phyloP scores from a whole-genome alignment of 2,888 invertebrate genomes.

The Leptopilina myrica region DNA sequence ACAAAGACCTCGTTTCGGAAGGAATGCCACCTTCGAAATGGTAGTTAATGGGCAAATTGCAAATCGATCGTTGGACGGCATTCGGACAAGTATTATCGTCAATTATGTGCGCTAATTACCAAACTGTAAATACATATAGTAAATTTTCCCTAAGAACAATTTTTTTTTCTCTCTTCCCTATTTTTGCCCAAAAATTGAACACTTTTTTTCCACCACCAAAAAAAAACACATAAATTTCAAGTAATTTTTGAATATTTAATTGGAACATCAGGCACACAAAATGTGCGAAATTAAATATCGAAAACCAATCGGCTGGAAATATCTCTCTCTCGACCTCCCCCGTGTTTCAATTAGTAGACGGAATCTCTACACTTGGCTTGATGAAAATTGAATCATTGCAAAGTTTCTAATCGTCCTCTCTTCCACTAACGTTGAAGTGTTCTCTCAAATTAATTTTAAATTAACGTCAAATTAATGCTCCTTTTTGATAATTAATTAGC shows the following conservation, averaged over 20 bases:
- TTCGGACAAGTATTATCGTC: conserved; percentile 21
- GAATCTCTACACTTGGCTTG: conserved; percentile 10
- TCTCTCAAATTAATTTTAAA: neutral
- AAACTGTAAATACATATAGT: neutral
- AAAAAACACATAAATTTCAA: too few species aligned
- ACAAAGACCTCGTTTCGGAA: conserved; percentile 18
- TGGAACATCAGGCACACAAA: neutral
- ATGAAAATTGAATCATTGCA: conserved; percentile 18
- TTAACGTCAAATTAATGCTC: neutral
- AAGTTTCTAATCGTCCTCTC: conserved; percentile 16
- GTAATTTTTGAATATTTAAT: neutral
- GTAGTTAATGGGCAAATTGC: conserved; percentile 19
- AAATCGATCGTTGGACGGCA: conserved; percentile 18
- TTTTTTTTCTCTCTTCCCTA: too few species aligned
- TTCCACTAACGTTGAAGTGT: neutral
- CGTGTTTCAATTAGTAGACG: neutral
- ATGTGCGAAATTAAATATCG: conserved; percentile 16
- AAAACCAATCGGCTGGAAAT: conserved; percentile 11
- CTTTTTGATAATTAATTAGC: neutral
- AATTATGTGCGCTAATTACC: neutral
- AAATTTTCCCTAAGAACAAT: neutral
- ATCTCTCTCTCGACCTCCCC: neutral
- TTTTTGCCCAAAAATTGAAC: too few species aligned
- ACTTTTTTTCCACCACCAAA: too few species aligned
- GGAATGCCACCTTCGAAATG: conserved; percentile 10